A percentile compares a stretch with the other conserved stretches of the same genome.
Evolutionary conservation across 2,113 vertebrate species (phyloP).

Genomic region (Phoxinus phoxinus): DNA sequence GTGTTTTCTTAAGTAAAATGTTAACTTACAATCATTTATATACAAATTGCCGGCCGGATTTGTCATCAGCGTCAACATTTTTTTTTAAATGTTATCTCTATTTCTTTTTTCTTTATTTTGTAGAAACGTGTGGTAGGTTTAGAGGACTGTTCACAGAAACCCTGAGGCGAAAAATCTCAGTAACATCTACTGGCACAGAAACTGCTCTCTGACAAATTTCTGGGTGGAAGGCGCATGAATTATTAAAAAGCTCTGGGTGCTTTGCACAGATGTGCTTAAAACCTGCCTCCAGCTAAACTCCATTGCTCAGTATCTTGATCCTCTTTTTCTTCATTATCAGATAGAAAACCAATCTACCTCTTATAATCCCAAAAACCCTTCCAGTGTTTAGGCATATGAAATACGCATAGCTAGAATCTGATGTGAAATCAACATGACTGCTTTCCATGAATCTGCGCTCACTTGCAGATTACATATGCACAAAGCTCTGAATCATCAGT

Average conservation of each 20-base stretch:
- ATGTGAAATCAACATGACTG: constrained; percentile 11
- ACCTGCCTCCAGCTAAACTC: constrained; percentile 29
- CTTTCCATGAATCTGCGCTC: neutral
- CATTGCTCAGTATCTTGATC: constrained; percentile 29
- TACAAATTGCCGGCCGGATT: neutral
- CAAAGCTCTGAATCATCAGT: constrained; percentile 26
- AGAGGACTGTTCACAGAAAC: constrained; percentile 5
- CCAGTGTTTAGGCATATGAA: constrained; percentile 15
- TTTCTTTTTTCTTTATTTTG: neutral
- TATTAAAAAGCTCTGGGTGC: constrained; percentile 46
- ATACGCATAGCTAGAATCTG: neutral
- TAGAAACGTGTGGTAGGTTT: constrained; percentile 3
- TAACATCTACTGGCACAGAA: constrained; percentile 24
- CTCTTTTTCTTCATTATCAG: constrained; percentile 30
- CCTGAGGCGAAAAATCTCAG: constrained; percentile 17
- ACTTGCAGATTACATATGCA: constrained; percentile 23
- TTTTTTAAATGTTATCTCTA: neutral
- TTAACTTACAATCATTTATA: neutral
- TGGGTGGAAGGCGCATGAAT: constrained; percentile 51
- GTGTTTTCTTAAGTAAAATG: neutral
- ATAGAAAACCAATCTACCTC: constrained; percentile 20
- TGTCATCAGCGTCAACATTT: neutral
- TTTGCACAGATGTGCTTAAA: constrained; percentile 45
- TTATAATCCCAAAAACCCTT: constrained; percentile 23
- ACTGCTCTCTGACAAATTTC: constrained; percentile 45